Evolutionary conservation across 2,797 vertebrate species (phyloP).

Genomic region (Rallus crepitans): DNA sequence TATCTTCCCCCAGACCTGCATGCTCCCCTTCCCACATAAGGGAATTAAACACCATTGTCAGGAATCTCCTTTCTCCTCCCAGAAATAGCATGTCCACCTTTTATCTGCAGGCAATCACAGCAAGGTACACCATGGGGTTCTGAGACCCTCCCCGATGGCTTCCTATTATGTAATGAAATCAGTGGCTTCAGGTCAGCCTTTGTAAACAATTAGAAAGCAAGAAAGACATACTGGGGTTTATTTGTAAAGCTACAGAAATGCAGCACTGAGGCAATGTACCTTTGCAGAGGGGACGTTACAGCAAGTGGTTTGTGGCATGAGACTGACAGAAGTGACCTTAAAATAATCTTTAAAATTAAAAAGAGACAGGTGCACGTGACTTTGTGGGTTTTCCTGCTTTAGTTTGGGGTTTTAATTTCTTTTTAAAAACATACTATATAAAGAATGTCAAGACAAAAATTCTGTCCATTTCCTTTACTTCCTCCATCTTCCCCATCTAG

Average conservation of each 20-base stretch:
- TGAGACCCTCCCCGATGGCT: not conserved
- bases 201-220: not conserved
- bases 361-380: not conserved
- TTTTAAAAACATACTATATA: not conserved
- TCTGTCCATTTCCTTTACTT: not conserved
- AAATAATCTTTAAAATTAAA: slow-evolving; percentile 1
- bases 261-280: not conserved
- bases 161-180: not conserved
- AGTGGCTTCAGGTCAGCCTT: not conserved
- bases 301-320: not conserved
- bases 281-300: not conserved
- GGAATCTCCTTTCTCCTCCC: not conserved
- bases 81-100: not conserved
- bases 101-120: not conserved
- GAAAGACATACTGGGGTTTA: not conserved
- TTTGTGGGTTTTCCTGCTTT: not conserved
- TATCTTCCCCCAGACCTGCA: not conserved
- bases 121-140: not conserved
- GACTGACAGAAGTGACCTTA: not conserved
- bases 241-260: not conserved
- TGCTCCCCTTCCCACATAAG: not conserved
- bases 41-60: not conserved
- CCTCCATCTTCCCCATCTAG: not conserved
- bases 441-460: not conserved
- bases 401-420: not conserved